Conservation (phyloP, 2,797 vertebrate species). For the Micromesistius poutassou region DNA sequence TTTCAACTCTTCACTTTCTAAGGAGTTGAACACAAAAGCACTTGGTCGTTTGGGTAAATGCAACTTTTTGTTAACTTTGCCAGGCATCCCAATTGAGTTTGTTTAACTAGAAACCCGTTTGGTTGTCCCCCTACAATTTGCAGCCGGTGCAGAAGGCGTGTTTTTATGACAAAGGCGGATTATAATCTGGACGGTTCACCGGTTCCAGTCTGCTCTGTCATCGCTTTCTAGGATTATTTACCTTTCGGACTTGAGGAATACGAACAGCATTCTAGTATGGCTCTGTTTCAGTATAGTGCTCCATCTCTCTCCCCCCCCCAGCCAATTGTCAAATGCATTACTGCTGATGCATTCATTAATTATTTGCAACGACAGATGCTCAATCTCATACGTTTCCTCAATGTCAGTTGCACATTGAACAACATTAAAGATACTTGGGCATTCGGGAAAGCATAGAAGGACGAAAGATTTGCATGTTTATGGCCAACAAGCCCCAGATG, state of each 20-base stretch:
- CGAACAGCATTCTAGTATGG: conserved; percentile 38
- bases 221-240: conserved; percentile 50
- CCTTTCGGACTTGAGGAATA: conserved; percentile 28
- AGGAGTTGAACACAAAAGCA: no score
- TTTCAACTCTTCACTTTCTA: no score
- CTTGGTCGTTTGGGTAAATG: background rate
- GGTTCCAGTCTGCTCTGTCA: conserved; percentile 39
- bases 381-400: conserved; percentile 26
- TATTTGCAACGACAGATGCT: conserved; percentile 59
- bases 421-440: background rate
- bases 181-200: conserved; percentile 40
- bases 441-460: background rate
- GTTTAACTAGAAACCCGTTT: no score
- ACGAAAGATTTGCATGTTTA: no score
- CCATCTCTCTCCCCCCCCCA: conserved; percentile 8
- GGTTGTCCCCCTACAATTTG: no score
- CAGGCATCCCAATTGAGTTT: no score
- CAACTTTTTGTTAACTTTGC: background rate
- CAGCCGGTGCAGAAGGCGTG: background rate
- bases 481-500: no score
- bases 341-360: conserved; percentile 48
- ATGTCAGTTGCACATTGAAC: background rate
- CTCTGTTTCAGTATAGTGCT: conserved; percentile 20
- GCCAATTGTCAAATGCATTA: conserved; percentile 20
- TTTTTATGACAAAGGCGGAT: conserved; percentile 13